Evolutionary conservation across 1,140 invertebrate species (phyloP).

Genomic region (Nasonia vitripennis): DNA sequence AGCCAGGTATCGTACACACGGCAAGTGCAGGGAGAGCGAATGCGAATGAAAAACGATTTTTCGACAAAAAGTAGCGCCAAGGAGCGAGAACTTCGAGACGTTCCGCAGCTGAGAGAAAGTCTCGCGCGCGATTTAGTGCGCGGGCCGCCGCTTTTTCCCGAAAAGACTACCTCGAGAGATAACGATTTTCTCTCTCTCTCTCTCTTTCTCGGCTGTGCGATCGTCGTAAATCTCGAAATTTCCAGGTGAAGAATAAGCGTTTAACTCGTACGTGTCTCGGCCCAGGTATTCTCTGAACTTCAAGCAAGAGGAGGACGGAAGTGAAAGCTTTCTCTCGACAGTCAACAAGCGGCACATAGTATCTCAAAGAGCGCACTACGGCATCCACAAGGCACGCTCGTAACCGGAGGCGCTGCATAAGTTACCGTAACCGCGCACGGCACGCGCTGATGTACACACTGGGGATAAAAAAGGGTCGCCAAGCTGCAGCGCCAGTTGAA

Average conservation of each 20-base stretch:
- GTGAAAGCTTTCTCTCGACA: neutral
- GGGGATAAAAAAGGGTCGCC: neutral
- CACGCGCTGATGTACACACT: neutral
- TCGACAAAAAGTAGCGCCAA: neutral
- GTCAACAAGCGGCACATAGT: neutral
- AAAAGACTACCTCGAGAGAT: neutral
- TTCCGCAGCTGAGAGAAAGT: neutral
- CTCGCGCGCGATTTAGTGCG: neutral
- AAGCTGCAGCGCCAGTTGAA: neutral
- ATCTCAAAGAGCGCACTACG: neutral
- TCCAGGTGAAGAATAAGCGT: neutral
- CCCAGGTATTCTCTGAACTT: neutral
- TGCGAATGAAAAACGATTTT: neutral
- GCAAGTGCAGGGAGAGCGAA: neutral
- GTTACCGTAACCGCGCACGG: neutral
- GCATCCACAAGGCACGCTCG: too few species aligned
- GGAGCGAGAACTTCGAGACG: neutral
- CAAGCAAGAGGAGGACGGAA: too few species aligned
- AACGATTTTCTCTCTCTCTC: neutral
- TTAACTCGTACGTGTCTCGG: neutral
- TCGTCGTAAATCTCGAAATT: too few species aligned
- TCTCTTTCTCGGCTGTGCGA: neutral
- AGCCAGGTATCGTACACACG: neutral
- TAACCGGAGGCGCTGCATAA: neutral
- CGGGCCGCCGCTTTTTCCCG: neutral